Percentiles rank a stretch among this genome's conserved stretches.
Evolutionary conservation across 2,797 vertebrate species (phyloP).

Genomic region (Melanotaenia trifasciata): DNA sequence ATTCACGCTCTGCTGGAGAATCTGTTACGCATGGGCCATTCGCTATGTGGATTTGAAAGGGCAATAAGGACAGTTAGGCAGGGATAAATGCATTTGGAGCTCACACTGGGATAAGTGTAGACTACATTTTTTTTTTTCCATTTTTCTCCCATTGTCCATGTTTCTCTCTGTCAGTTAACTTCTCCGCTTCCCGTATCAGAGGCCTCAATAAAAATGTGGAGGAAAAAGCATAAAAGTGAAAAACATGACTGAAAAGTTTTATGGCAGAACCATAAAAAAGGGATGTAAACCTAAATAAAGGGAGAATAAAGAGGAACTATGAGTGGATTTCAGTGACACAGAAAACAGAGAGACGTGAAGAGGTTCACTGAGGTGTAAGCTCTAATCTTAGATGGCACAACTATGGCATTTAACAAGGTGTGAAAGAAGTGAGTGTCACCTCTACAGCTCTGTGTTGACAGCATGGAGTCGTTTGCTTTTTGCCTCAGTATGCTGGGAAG

Average conservation of each 20-base stretch:
- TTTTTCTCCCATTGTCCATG: constrained; percentile 3
- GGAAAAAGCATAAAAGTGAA: constrained; percentile 1
- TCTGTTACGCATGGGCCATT: constrained; percentile 70
- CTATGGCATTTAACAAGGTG: constrained; percentile 27
- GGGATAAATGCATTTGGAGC: constrained; percentile 18
- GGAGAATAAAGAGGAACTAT: not conserved
- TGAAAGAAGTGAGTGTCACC: constrained; percentile 9
- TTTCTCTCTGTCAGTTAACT: constrained; percentile 25
- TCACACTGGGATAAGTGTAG: constrained; percentile 15
- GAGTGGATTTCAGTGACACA: constrained; percentile 17
- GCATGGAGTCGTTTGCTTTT: constrained; percentile 27
- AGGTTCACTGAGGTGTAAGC: constrained; percentile 1
- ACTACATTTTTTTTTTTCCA: constrained; percentile 36
- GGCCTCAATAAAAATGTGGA: constrained; percentile 14
- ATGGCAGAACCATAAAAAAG: not conserved
- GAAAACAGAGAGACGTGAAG: constrained; percentile 4
- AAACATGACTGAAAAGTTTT: not conserved
- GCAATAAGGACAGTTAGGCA: constrained; percentile 70
- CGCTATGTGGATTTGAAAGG: constrained; percentile 66
- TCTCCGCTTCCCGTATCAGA: constrained; percentile 27
- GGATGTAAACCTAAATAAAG: not conserved
- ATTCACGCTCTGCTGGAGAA: constrained; percentile 63
- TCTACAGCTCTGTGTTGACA: constrained; percentile 24
- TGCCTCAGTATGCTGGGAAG: constrained; percentile 43
- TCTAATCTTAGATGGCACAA: constrained; percentile 1